Evolutionary conservation across 1,140 invertebrate species (phyloP).

Genomic region (Trachymyrmex septentrionalis): DNA sequence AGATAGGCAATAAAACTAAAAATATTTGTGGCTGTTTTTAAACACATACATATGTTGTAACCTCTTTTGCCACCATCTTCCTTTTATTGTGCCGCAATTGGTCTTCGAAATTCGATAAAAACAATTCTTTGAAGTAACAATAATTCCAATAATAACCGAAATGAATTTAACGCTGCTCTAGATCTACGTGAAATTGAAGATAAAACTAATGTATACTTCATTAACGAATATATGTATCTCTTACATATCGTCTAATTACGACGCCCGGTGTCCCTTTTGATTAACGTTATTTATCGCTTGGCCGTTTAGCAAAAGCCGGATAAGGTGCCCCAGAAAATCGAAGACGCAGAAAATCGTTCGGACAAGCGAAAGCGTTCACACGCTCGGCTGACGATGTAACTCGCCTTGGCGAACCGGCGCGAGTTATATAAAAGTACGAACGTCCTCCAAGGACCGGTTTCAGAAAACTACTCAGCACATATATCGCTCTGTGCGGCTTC

Average conservation of each 20-base stretch:
- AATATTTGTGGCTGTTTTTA: background rate
- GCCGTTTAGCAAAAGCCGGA: slow-evolving; percentile 7
- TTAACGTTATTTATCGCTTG: slow-evolving; percentile 58
- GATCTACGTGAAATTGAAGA: background rate
- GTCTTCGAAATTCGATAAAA: background rate
- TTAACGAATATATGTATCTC: slow-evolving; percentile 14
- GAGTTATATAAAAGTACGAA: slow-evolving; percentile 52
- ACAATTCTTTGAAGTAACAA: background rate
- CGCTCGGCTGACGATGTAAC: slow-evolving; percentile 52
- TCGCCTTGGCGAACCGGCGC: slow-evolving; percentile 28
- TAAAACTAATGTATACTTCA: slow-evolving; percentile 12
- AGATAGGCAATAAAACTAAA: background rate
- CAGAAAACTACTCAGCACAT: slow-evolving; percentile 43
- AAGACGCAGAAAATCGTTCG: slow-evolving; percentile 52
- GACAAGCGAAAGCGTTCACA: slow-evolving; percentile 48
- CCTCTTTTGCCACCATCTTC: background rate
- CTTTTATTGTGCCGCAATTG: background rate
- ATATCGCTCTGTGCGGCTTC: slow-evolving; percentile 4
- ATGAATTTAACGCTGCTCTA: slow-evolving; percentile 3
- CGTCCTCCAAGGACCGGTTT: slow-evolving; percentile 71
- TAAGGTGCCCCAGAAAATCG: slow-evolving; percentile 27
- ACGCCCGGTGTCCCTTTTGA: slow-evolving; percentile 21
- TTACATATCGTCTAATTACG: background rate
- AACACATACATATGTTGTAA: background rate
- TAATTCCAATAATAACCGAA: slow-evolving; percentile 1